phyloP scores from a whole-genome alignment of 2,797 vertebrate species.

The Hydrolagus colliei region DNA sequence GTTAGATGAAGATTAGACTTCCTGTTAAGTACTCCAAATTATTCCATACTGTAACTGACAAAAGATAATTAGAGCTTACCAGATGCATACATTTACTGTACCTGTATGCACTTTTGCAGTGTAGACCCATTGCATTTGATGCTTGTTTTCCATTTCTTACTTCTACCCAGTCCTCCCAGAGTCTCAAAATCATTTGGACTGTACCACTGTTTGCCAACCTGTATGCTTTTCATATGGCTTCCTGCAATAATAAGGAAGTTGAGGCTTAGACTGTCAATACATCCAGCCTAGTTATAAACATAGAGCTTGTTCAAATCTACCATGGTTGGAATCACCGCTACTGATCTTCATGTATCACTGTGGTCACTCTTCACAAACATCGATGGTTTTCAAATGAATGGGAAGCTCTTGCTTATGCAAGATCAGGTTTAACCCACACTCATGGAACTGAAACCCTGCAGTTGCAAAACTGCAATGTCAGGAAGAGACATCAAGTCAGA shows the following conservation, averaged over 20 bases:
- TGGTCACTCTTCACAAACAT: too few species aligned
- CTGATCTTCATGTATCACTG: too few species aligned
- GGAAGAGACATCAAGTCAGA: too few species aligned
- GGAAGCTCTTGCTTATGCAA: too few species aligned
- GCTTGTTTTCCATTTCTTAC: conserved; percentile 5
- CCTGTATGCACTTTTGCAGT: not conserved
- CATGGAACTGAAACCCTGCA: too few species aligned
- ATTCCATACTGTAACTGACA: not conserved
- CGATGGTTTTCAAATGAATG: too few species aligned
- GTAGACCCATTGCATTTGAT: not conserved
- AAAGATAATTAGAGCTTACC: not conserved
- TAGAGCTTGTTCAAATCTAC: too few species aligned
- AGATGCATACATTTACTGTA: not conserved
- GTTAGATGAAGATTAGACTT: not conserved
- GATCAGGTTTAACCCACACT: too few species aligned
- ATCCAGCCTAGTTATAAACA: too few species aligned
- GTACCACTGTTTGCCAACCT: not conserved
- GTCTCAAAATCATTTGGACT: not conserved
- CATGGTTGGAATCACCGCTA: too few species aligned
- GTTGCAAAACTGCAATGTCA: too few species aligned
- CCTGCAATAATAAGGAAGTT: not conserved
- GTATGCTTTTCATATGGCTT: not conserved
- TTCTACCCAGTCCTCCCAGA: not conserved
- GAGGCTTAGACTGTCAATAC: not conserved
- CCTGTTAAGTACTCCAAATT: not conserved